Evolutionary conservation across 2,113 vertebrate genomes (phyloP).

Genomic region (Microtus richardsoni): DNA sequence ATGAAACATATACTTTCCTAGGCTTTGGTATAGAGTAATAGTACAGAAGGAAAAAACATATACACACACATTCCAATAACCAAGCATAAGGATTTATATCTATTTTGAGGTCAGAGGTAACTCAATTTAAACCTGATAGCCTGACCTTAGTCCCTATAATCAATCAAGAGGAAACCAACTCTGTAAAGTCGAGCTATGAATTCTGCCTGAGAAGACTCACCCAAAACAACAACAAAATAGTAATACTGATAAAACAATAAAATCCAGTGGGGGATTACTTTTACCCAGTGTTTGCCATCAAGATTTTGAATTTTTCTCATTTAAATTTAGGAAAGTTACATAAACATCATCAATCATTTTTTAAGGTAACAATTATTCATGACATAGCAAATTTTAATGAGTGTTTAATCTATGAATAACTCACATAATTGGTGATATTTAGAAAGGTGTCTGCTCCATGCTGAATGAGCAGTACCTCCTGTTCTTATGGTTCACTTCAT

Average conservation of each 20-base stretch:
- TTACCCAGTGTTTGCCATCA: not conserved
- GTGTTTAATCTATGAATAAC: not conserved
- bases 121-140: not conserved
- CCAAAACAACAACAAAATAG: not conserved
- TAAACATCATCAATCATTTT: not conserved
- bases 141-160: not conserved
- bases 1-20: not conserved
- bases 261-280: not conserved
- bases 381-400: not conserved
- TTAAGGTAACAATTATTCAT: not conserved
- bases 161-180: not conserved
- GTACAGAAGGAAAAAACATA: not conserved
- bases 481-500: not conserved
- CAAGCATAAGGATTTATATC: not conserved
- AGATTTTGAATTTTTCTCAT: not conserved
- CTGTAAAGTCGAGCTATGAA: not conserved
- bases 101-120: not conserved
- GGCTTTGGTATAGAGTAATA: not conserved
- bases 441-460: not conserved
- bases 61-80: not conserved
- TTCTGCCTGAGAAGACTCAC: no score
- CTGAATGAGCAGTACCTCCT: not conserved
- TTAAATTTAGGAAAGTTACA: not conserved
- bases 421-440: not conserved
- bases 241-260: not conserved